Base-by-base conservation (phyloP, 1,140 invertebrate species). In the Bactericera cockerelli region DNA sequence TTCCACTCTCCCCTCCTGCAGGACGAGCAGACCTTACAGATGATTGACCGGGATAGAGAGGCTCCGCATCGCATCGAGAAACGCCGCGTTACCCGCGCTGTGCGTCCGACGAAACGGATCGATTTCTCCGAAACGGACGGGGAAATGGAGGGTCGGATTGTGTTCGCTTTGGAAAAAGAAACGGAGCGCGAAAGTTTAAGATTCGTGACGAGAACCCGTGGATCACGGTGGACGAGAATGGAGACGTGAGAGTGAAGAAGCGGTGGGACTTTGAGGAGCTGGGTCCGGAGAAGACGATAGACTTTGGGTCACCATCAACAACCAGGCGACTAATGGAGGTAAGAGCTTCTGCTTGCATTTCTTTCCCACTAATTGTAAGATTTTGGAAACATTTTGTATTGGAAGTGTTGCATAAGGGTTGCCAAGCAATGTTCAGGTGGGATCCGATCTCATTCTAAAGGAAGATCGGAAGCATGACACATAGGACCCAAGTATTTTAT, bases 221-320 rank as follows among this genome's bases (percentile, higher is more conserved):
- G 91, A 89, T 95, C 24, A 90, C 86, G 13, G 90, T 95, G 33
- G 89, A 89, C 69, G 79, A 84, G 6, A 92, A 88, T 73, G 91
- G 91, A 59, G 87, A 89, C 26, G 90, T 95, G 60, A 81, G 84
- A 65, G 89, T 95, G 33, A 93, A 92, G 73, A 89, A 92, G 79
- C 92, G 92, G 78, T 95, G 91, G 91, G 90, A 95, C 76, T 95
- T 91, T 71, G 92, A 95, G 69, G 89, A 93, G 67, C 71, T 95
- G 2, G 90, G 89, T n/a, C 88, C 89, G 0, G 91, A 94, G 72
- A 95, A 95, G 71, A 93, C 88, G 1, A 93, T 94, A 66, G 91
- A 94, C 70, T 94, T 95, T 94, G 90, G 90, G 90, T 95, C 14
- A 93, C 87, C 25, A 93, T 93, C 65, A 89, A 86, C 11, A 93